Evolutionary conservation across 2,888 invertebrate species (phyloP).

Genomic region (Thalpophila matura): DNA sequence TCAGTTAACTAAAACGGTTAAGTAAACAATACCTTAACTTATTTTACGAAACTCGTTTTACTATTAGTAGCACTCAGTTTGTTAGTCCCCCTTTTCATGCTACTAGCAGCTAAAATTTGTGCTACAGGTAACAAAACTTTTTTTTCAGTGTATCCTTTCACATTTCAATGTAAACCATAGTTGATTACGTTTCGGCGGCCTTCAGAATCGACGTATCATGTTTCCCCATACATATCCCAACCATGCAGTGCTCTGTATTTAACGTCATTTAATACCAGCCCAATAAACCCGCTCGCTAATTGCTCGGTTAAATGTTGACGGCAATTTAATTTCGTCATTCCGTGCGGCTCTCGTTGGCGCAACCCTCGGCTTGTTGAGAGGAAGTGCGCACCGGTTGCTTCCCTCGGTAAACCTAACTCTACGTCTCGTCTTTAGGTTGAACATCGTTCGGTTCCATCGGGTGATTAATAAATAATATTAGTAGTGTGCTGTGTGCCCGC

Average conservation of each 20-base stretch:
- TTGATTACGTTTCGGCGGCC: constrained; percentile 66
- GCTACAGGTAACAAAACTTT: too few species aligned
- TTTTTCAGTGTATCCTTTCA: constrained; percentile 76
- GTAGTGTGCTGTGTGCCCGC: constrained; percentile 74
- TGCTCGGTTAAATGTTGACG: constrained; percentile 73
- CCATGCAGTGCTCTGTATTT: constrained; percentile 70
- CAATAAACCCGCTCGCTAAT: constrained; percentile 76
- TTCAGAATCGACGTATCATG: constrained; percentile 71
- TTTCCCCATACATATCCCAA: constrained; percentile 72
- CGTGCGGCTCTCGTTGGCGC: constrained; percentile 52
- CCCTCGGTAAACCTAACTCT: constrained; percentile 69
- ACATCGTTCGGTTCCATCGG: constrained; percentile 71
- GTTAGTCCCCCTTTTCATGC: too few species aligned
- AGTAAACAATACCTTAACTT: too few species aligned
- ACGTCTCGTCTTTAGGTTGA: constrained; percentile 58
- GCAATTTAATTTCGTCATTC: constrained; percentile 78
- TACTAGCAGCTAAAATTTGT: too few species aligned
- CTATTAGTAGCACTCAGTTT: too few species aligned
- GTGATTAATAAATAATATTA: constrained; percentile 77
- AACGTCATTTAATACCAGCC: constrained; percentile 69
- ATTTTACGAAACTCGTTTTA: too few species aligned
- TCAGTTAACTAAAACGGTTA: too few species aligned
- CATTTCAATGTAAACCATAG: constrained; percentile 70
- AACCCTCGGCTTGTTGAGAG: constrained; percentile 67
- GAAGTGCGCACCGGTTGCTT: constrained; percentile 77